phyloP scores from a whole-genome alignment of 2,797 vertebrate species.

The Parauchenoglanis ngamensis region DNA sequence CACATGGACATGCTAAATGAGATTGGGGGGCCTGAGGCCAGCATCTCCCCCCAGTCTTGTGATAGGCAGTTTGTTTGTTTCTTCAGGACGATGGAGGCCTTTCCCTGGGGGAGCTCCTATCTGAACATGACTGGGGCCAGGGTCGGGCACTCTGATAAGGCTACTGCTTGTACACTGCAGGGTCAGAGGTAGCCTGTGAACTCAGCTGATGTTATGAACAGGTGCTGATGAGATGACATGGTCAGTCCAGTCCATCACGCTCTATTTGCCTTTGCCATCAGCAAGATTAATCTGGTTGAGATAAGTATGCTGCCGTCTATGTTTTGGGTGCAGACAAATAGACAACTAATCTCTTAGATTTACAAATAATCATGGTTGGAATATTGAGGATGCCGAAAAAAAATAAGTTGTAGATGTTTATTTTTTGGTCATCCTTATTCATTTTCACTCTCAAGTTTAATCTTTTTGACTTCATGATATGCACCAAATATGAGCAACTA shows the following conservation, averaged over 20 bases:
- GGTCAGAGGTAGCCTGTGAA: slow-evolving; percentile 71
- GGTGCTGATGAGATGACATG: slow-evolving; percentile 44
- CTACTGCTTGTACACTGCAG: slow-evolving; percentile 52
- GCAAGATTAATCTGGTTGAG: slow-evolving; percentile 30
- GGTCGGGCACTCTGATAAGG: slow-evolving; percentile 55
- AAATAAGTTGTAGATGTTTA: not conserved
- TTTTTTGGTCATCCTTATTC: not conserved
- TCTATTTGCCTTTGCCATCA: slow-evolving; percentile 46
- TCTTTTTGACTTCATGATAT: not conserved
- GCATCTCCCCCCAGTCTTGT: slow-evolving; percentile 47
- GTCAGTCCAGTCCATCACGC: slow-evolving; percentile 35
- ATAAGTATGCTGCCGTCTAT: slow-evolving; percentile 35
- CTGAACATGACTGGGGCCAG: slow-evolving; percentile 31
- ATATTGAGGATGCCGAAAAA: slow-evolving; percentile 8
- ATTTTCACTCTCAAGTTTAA: not conserved
- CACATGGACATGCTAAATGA: slow-evolving; percentile 39
- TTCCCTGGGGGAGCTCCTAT: slow-evolving; percentile 53
- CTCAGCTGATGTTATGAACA: slow-evolving; percentile 66
- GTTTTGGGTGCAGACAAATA: slow-evolving; percentile 29
- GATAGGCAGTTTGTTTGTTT: slow-evolving; percentile 52
- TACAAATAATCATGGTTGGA: slow-evolving; percentile 9
- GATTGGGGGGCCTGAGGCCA: slow-evolving; percentile 44
- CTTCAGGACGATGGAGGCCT: slow-evolving; percentile 31
- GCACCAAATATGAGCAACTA: not conserved
- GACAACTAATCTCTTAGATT: slow-evolving; percentile 24